A percentile compares a stretch with the other conserved stretches of the same genome.
Conservation (phyloP, 2,888 invertebrate species). For the Microdon myrmicae region DNA sequence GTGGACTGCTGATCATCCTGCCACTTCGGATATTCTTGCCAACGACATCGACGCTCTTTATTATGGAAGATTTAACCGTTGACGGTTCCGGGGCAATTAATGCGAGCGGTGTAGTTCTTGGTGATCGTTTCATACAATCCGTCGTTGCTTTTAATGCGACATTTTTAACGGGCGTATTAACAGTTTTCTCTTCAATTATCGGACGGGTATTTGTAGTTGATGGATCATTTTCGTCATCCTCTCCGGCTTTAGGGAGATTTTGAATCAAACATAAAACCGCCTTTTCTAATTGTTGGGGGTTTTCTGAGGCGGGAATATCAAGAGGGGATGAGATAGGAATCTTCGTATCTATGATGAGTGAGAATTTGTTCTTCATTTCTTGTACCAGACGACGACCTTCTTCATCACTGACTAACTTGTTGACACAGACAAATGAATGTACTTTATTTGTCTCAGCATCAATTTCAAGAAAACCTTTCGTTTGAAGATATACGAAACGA, state of each 20-base stretch:
- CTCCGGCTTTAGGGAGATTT: constrained; percentile 63
- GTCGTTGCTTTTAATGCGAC: constrained; percentile 34
- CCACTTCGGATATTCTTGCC: constrained; percentile 60
- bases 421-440: constrained; percentile 87
- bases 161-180: constrained; percentile 41
- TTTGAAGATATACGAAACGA: constrained; percentile 85
- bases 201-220: constrained; percentile 32
- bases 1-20: constrained; percentile 46
- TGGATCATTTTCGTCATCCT: constrained; percentile 55
- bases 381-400: constrained; percentile 79
- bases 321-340: constrained; percentile 63
- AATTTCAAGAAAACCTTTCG: constrained; percentile 85
- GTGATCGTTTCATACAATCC: constrained; percentile 43
- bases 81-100: constrained; percentile 65
- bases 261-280: constrained; percentile 78
- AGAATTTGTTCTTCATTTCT: constrained; percentile 84
- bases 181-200: too few species aligned
- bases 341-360: constrained; percentile 73
- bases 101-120: constrained; percentile 64
- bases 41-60: constrained; percentile 66
- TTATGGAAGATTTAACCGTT: constrained; percentile 65
- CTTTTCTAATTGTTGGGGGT: constrained; percentile 76
- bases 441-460: constrained; percentile 80
- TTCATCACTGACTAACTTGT: constrained; percentile 78
- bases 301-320: constrained; percentile 72